These are phyloP conservation scores for Mobula birostris DNA, from an alignment of 2,113 vertebrate species.

Conservation along the genomic window DNA sequence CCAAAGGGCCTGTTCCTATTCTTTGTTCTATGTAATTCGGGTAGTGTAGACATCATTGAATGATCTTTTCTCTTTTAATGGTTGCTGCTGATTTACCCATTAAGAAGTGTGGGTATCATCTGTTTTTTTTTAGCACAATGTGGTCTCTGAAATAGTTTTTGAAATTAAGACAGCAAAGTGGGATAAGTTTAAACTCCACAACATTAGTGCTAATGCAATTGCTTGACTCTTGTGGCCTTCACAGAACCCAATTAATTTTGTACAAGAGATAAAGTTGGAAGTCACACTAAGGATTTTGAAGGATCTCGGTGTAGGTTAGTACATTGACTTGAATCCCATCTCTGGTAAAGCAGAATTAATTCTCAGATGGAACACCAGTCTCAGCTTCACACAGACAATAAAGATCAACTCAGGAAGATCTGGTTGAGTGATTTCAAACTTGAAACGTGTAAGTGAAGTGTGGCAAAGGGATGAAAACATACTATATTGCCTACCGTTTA, in stretches of 20 bases:
- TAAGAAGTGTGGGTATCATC: background rate
- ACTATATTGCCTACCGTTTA: constrained; percentile 67
- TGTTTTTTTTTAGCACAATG: too few species aligned
- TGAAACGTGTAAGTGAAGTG: background rate
- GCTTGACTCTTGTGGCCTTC: background rate
- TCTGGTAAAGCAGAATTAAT: background rate
- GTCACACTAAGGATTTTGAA: background rate
- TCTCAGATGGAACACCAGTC: background rate
- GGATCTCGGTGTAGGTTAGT: background rate
- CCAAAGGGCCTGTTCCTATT: too few species aligned
- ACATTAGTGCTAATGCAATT: background rate
- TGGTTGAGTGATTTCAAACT: background rate
- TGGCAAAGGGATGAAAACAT: background rate
- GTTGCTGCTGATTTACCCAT: background rate
- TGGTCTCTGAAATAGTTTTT: background rate
- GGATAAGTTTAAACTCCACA: background rate
- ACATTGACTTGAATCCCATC: background rate
- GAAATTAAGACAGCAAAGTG: background rate
- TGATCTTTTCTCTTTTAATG: background rate
- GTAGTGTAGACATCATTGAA: background rate
- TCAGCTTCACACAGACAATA: background rate
- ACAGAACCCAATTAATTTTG: background rate
- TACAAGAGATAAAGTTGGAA: background rate
- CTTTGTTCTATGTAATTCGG: too few species aligned
- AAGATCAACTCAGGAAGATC: background rate